Evolutionary conservation across 2,888 invertebrate genomes (phyloP), one percentile per base, ranked within the genome.

Genomic region (Orthosia gracilis): DNA sequence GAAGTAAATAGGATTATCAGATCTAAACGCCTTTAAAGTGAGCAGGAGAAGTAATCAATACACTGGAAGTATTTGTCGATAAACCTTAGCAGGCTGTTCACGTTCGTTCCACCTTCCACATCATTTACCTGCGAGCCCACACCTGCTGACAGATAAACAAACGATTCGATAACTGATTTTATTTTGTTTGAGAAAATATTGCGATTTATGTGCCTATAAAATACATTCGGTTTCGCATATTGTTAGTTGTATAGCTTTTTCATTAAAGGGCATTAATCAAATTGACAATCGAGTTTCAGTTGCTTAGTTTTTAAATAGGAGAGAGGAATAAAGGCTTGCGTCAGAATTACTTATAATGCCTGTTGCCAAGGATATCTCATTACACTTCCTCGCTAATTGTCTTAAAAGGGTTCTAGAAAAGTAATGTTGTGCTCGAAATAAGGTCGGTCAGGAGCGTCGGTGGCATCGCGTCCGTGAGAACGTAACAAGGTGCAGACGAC

Each of bases 401-500:
- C 87, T 89, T 90, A 90, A 92, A 92, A 92, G 91, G 91, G 90
- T 90, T 91, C 85, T 85, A 78, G 86, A 85, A 86, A 90, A 89
- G 89, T 89, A 90, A 90, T 90, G 92, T 92, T 88, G 90, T 90
- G 91, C 90, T 89, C 83, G 87, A 89, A 91, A 91, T 90, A 89
- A 90, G 87, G 88, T 90, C 87, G 87, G 88, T 85, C 85, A 88
- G 89, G 45, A 61, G 61, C 21, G 21, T 61, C 45, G 45, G 61
- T 21, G 17, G 50, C 49, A 4, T 5, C 90, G 91, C 54, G 49
- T 52, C 69, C 92, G 93, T 94, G 94, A 92, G 94, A 94, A 94
- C 88, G 90, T 91, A 92, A 92, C 94, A 94, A 94, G 93, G 89
- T 92, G 93, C 84, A 89, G 86, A 86, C 89, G 80, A 82, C 85